These are phyloP conservation scores for Pollachius pollachius DNA, from an alignment of 2,113 vertebrate genomes.

Conservation along the genomic window DNA sequence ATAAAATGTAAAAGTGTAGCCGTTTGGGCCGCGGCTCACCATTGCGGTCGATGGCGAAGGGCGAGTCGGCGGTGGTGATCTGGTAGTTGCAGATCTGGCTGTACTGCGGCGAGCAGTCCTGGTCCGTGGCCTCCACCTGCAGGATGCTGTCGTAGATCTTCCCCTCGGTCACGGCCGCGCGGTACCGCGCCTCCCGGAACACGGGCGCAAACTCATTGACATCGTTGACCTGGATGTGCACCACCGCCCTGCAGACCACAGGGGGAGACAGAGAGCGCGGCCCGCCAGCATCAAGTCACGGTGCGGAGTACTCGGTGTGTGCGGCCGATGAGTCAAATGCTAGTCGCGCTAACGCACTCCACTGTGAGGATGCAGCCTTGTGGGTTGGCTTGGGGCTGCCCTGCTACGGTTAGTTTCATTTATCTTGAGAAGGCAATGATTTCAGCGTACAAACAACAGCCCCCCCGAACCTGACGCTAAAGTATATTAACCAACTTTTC, in stretches of 20 bases:
- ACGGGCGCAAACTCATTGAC: constrained; percentile 93
- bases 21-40: constrained; percentile 75
- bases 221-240: constrained; percentile 96
- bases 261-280: constrained; percentile 4
- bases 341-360: too few relatives aligned
- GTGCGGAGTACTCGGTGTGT: not conserved
- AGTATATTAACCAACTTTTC: constrained; percentile 19
- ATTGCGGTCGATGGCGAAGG: constrained; percentile 95
- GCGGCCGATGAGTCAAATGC: too few relatives aligned
- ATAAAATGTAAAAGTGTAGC: too few relatives aligned
- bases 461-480: not conserved
- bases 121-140: constrained; percentile 91
- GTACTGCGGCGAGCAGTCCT: constrained; percentile 95
- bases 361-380: not conserved
- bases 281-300: constrained; percentile 10
- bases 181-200: constrained; percentile 87
- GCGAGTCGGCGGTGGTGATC: constrained; percentile 84
- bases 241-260: constrained; percentile 82
- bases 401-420: too few relatives aligned
- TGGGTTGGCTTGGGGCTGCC: too few relatives aligned
- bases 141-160: constrained; percentile 96
- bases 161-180: constrained; percentile 84
- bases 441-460: too few relatives aligned
- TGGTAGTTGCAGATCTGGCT: constrained; percentile 98
- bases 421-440: too few relatives aligned